phyloP scores from a whole-genome alignment of 2,888 invertebrate genomes.

The Xanthia icteritia region DNA sequence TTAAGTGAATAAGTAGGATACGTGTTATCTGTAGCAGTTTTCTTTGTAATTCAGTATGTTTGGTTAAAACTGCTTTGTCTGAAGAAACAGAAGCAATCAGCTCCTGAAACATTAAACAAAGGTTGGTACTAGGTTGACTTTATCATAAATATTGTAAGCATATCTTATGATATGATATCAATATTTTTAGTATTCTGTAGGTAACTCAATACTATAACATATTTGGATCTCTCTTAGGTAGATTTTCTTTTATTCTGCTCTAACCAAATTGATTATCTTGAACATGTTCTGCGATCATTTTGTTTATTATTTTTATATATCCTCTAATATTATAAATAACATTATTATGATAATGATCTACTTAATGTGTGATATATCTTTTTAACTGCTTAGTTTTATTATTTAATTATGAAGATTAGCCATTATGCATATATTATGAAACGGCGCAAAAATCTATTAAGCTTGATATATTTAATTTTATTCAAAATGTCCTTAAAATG shows the following conservation, averaged over 20 bases:
- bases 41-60: not conserved
- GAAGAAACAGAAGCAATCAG: not conserved
- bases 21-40: not conserved
- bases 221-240: not conserved
- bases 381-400: conserved; percentile 48
- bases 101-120: not conserved
- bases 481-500: conserved; percentile 6
- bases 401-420: conserved; percentile 53
- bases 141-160: not conserved
- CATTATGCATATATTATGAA: conserved; percentile 38
- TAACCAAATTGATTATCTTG: conserved; percentile 3
- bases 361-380: conserved; percentile 53
- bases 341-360: conserved; percentile 39
- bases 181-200: not conserved
- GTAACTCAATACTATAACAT: not conserved
- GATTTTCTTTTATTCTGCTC: not conserved
- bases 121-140: not conserved
- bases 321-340: conserved; percentile 21
- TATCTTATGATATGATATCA: not conserved
- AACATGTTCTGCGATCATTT: not conserved
- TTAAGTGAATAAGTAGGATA: not conserved
- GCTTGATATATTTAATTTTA: conserved; percentile 24
- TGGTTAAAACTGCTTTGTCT: not conserved
- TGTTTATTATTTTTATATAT: not conserved
- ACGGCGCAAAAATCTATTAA: conserved; percentile 30